Conservation (phyloP, 2,888 invertebrate species). For the Caenorhabditis macrosperma region DNA sequence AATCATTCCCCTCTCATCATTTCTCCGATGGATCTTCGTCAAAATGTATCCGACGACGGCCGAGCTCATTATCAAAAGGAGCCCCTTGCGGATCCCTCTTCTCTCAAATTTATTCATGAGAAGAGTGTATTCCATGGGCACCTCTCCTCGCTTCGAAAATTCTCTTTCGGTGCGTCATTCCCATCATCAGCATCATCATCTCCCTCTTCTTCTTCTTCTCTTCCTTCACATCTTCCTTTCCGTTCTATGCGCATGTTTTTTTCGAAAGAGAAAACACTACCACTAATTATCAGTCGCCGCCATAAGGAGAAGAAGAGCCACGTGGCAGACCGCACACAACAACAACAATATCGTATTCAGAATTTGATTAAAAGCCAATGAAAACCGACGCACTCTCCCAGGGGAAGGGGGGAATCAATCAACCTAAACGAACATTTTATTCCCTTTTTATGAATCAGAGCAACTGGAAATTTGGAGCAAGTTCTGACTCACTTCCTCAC, state of each 20-base stretch:
- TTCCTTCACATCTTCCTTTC: neutral
- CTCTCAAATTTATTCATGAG: slow-evolving; percentile 42
- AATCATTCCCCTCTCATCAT: too few species aligned
- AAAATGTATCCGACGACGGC: too few species aligned
- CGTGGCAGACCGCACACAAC: neutral
- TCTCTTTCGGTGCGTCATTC: slow-evolving; percentile 29
- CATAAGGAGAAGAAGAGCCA: neutral
- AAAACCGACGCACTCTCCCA: neutral
- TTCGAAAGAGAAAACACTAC: neutral
- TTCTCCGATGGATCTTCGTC: slow-evolving; percentile 30
- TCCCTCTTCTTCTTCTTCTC: neutral
- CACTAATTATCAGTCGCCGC: slow-evolving; percentile 23
- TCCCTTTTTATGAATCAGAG: neutral
- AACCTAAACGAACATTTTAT: slow-evolving; percentile 1
- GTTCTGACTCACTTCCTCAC: too few species aligned
- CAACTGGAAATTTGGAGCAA: neutral
- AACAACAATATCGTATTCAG: slow-evolving; percentile 6
- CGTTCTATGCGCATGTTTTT: neutral
- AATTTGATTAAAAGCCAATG: slow-evolving; percentile 1
- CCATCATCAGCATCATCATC: neutral
- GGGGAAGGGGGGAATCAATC: neutral
- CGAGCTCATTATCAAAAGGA: slow-evolving; percentile 12
- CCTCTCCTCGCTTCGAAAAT: slow-evolving; percentile 17
- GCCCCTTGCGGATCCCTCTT: neutral
- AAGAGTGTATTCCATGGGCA: slow-evolving; percentile 12